These are phyloP conservation scores for Antechinus stuartii DNA, from an alignment of 2,113 vertebrate genomes.

Conservation along the genomic window DNA sequence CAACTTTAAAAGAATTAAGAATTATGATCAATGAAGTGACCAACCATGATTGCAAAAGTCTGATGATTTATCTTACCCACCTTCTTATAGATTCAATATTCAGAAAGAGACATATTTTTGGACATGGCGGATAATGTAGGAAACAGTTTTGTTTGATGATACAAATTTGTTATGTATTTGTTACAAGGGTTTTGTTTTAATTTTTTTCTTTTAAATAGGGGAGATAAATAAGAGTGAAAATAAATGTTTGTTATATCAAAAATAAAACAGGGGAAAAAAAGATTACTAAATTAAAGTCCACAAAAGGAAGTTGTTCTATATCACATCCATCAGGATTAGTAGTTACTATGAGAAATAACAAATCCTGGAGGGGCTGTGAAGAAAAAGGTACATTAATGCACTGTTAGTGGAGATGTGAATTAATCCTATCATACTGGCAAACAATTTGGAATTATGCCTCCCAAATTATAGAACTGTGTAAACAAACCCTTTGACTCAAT, in stretches of 20 bases:
- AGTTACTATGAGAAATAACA: not conserved
- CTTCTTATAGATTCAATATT: not conserved
- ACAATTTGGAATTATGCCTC: too few relatives aligned
- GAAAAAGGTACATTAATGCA: not conserved
- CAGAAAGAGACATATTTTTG: not conserved
- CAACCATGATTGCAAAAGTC: not conserved
- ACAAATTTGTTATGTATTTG: not conserved
- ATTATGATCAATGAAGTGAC: not conserved
- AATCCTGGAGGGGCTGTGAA: not conserved
- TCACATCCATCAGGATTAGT: not conserved
- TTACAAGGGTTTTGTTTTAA: not conserved
- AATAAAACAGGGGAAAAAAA: not conserved
- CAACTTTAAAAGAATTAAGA: not conserved
- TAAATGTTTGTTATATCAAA: not conserved
- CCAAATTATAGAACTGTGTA: too few relatives aligned
- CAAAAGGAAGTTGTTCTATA: not conserved
- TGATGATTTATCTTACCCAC: not conserved
- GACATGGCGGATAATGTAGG: not conserved
- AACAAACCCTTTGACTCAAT: too few relatives aligned
- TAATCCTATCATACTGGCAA: not conserved
- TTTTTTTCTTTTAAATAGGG: not conserved
- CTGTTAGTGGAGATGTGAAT: not conserved
- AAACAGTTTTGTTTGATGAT: not conserved
- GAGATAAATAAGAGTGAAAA: not conserved
- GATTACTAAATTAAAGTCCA: not conserved